phyloP scores from a whole-genome alignment of 1,140 invertebrate species.

The roundworm (Caenorhabditis elegans) region DNA sequence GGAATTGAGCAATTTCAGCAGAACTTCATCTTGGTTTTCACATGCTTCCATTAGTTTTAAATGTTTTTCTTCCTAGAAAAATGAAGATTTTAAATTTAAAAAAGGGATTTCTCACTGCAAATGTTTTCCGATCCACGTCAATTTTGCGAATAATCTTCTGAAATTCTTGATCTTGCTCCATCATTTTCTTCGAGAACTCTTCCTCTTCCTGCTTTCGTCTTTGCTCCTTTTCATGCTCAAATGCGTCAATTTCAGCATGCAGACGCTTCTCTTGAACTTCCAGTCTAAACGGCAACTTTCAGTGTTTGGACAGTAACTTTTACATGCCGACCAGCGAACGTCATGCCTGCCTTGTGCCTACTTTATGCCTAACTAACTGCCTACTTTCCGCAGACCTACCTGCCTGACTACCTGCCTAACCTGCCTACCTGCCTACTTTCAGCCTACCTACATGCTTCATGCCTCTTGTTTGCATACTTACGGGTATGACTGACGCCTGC shows the following conservation, averaged over 20 bases:
- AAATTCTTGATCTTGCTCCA: neutral
- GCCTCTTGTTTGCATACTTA: no score
- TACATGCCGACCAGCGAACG: no score
- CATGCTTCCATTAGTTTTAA: neutral
- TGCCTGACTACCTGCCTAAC: no score
- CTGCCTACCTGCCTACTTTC: no score
- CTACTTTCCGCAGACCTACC: no score
- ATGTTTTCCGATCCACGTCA: neutral
- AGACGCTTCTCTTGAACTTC: conserved; percentile 12
- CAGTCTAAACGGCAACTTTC: neutral
- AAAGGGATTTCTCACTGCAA: neutral
- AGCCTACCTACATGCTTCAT: no score
- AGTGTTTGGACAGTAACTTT: no score
- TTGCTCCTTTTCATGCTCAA: neutral
- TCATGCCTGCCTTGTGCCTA: no score
- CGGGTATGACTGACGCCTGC: no score
- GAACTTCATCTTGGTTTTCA: neutral
- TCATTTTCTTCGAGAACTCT: neutral
- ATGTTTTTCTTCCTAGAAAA: neutral
- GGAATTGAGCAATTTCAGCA: neutral
- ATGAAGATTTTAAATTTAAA: neutral
- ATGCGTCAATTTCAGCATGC: neutral
- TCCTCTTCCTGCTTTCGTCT: neutral
- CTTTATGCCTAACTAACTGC: no score
- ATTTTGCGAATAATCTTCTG: neutral